These are phyloP conservation scores for Cryptotermes secundus DNA, from an alignment of 1,140 invertebrate genomes.

Conservation along the genomic window DNA sequence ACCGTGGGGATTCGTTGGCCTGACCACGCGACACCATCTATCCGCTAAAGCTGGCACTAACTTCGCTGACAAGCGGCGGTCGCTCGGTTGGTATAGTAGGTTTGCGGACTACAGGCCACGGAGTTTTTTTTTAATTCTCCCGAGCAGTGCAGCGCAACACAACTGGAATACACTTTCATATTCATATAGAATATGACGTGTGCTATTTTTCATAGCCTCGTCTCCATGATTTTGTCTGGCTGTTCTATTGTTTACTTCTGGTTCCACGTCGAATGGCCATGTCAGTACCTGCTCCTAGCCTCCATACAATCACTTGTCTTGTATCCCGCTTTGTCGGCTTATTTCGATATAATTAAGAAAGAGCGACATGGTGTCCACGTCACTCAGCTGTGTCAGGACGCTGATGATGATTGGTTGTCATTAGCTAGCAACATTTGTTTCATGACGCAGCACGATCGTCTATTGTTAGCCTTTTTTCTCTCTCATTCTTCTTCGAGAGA, in stretches of 20 bases:
- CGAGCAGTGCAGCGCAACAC: too few relatives aligned
- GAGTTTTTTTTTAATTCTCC: too few relatives aligned
- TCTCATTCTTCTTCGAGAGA: constrained; percentile 7
- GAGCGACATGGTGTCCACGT: constrained; percentile 32
- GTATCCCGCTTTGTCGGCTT: constrained; percentile 32
- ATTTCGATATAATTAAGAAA: constrained; percentile 32
- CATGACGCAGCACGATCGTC: constrained; percentile 36
- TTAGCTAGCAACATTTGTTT: constrained; percentile 30
- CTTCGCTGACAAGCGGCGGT: too few relatives aligned
- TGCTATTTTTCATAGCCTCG: too few relatives aligned
- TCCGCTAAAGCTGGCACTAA: too few relatives aligned
- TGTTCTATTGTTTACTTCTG: not conserved
- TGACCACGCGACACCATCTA: too few relatives aligned
- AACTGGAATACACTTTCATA: too few relatives aligned
- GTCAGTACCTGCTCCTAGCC: not conserved
- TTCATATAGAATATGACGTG: too few relatives aligned
- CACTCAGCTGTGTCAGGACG: constrained; percentile 27
- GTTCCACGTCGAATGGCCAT: not conserved
- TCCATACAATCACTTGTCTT: constrained; percentile 19
- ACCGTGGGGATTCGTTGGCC: too few relatives aligned
- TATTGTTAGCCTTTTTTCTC: constrained; percentile 27
- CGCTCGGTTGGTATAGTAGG: too few relatives aligned
- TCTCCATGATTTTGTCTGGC: not conserved
- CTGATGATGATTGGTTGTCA: constrained; percentile 33
- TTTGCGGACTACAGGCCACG: too few relatives aligned